Base-by-base conservation (phyloP, 35 echinoderm and acorn worm genomes). In the Ophioderma brevispina region DNA sequence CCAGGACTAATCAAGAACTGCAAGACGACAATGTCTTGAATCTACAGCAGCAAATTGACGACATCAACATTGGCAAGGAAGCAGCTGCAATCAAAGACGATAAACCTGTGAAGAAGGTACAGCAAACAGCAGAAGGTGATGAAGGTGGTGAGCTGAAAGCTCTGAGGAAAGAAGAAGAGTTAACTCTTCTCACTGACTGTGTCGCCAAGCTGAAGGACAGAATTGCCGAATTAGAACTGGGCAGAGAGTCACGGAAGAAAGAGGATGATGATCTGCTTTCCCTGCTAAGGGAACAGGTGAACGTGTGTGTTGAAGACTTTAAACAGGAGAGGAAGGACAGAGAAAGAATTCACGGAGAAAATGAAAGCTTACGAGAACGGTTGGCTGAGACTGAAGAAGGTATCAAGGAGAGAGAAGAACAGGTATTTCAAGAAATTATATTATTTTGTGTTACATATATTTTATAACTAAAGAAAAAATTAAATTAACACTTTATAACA, bases 241-340 rank as follows among this genome's bases (percentile, higher is more conserved):
- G 46, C 8, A 21, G 46, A 52, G 46, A 52, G 46, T 11, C 8
- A 8, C 8, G 21, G 21, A 52, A 52, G 46, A 52, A 52, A 21
- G 46, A 52, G 46, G 46, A 52, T 21, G 46, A 52, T 21, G 46
- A 52, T 52, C 46, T 11, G 21, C 46, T 52, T 8, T 8, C 21
- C 8, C 8, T 52, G 46, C 21, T 52, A 52, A 8, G 21, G 21
- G 46, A 52, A 21, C 46, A 52, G 21, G 46, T 84, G 23, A 46
- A 84, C 21, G 81, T 49, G 3, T 84, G 81, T 42, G 35, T 84
- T 38, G 81, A 84, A 84, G 81, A 31, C n/a, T n/a, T n/a, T n/a
- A n/a, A n/a, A n/a, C n/a, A n/a, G n/a, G n/a, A n/a, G n/a, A n/a
- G n/a, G n/a, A 49, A 23, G 0, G 81, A 84, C 33, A n/a, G 38